A percentile compares a stretch with the other conserved stretches of the same genome.
Evolutionary conservation across 2,888 invertebrate genomes (phyloP).

Genomic region (Nasonia oneida): DNA sequence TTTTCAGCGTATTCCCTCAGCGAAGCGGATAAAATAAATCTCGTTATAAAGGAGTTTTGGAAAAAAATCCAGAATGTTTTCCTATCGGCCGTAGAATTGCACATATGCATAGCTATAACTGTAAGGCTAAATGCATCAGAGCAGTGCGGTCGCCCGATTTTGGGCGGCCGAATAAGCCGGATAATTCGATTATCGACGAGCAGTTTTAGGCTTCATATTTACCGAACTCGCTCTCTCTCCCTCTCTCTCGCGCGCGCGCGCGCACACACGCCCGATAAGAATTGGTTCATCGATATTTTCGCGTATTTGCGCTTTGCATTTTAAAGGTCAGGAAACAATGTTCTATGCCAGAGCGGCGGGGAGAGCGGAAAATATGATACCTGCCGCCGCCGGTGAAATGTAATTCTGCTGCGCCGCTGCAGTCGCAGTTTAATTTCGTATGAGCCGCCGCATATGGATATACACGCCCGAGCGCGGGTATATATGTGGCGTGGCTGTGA

Average conservation of each 20-base stretch:
- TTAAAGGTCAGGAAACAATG: conserved; percentile 37
- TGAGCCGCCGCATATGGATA: neutral
- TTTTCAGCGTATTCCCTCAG: neutral
- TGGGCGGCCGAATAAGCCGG: conserved; percentile 61
- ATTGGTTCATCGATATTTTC: conserved; percentile 40
- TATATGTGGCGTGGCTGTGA: neutral
- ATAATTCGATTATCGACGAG: conserved; percentile 64
- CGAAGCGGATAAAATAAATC: neutral
- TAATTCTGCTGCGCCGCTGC: neutral
- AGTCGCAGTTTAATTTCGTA: conserved; percentile 4
- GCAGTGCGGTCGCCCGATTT: conserved; percentile 59
- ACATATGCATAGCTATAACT: neutral
- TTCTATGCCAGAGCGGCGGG: neutral
- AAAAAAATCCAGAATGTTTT: too few relatives aligned
- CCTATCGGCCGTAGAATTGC: too few relatives aligned
- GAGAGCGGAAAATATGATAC: neutral
- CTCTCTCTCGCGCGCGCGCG: neutral
- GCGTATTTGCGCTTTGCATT: conserved; percentile 21
- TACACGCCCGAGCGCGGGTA: neutral
- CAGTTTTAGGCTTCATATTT: conserved; percentile 63
- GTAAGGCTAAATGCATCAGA: conserved; percentile 47
- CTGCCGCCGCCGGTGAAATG: neutral
- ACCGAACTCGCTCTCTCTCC: conserved; percentile 32
- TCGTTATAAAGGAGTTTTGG: neutral
- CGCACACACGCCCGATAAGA: neutral